Base-by-base conservation (phyloP, 2,113 vertebrate species). In the Corythaeola cristata region DNA sequence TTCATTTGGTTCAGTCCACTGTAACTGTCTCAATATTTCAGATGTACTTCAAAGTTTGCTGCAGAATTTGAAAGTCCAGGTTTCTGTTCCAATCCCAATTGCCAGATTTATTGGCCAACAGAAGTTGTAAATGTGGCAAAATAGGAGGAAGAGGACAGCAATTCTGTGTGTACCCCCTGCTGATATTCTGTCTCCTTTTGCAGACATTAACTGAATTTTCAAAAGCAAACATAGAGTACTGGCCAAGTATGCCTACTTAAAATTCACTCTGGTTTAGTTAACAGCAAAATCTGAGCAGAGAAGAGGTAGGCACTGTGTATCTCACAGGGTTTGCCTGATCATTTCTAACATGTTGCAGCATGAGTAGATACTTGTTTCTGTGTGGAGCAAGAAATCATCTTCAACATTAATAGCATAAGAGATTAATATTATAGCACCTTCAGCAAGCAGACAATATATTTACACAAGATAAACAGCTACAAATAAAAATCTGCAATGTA, bases 191-290 rank as follows among this genome's bases (percentile, higher is more conserved):
- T 18, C 79, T 93, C 73, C 30, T 77, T 91, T 84, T 73, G 68
- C 89, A 94, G 79, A 94, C 55, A 82, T 90, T 84, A 95, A 94
- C 45, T 73, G 82, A 93, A 82, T 94, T 94, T 92, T 88, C 88
- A 89, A 88, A 93, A 82, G 87, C 30, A 96, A 94, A 84, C 39
- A 77, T 37, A 21, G 15, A 80, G 67, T 83, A 60, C 49, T 80
- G 67, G 89, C 92, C 91, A 91, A 95, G 66, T 33, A 62, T 84
- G 45, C 74, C 77, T 93, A 58, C 63, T 96, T 95, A 83, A 96
- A 96, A 96, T 96, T 88, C 92, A 37, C 41, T 88, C 41, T 80
- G 71, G 28, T 83, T 93, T 94, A 67, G 53, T 66, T 92, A 90
- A 75, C 47, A 66, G 9, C 2, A 23, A 71, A 83, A 85, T 88